phyloP scores from a whole-genome alignment of 2,888 invertebrate species.

The Tridacna crocea region DNA sequence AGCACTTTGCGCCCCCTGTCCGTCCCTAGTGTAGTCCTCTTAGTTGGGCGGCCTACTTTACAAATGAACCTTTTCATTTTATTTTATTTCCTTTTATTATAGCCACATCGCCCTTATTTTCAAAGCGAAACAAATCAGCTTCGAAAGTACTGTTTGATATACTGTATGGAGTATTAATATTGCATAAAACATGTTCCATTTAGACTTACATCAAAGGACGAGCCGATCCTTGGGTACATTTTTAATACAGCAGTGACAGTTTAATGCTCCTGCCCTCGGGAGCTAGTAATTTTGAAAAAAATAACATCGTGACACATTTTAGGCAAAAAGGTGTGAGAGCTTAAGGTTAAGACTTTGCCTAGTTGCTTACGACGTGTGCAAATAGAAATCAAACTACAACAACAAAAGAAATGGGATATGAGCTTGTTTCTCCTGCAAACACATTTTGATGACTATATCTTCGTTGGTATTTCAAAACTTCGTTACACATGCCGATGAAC shows the following conservation, averaged over 20 bases:
- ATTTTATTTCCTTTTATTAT: conserved; percentile 12
- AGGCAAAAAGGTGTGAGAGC: too few species aligned
- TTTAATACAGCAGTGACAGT: conserved; percentile 17
- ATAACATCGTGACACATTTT: background rate
- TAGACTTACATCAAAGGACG: conserved; percentile 5
- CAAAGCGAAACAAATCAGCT: background rate
- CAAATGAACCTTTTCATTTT: background rate
- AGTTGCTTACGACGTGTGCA: too few species aligned
- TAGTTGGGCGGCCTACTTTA: background rate
- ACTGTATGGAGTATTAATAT: conserved; percentile 20
- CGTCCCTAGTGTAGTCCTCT: background rate
- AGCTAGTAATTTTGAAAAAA: conserved; percentile 13
- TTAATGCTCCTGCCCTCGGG: conserved; percentile 14
- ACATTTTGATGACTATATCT: too few species aligned
- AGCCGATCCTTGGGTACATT: background rate
- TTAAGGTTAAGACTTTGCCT: too few species aligned
- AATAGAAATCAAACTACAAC: too few species aligned
- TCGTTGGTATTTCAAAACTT: too few species aligned
- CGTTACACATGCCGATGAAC: too few species aligned
- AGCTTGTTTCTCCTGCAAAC: too few species aligned
- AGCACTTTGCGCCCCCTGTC: too few species aligned
- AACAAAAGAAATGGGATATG: too few species aligned
- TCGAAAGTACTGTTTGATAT: conserved; percentile 9
- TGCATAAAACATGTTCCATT: conserved; percentile 24
- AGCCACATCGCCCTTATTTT: conserved; percentile 4